phyloP scores from a whole-genome alignment of 2,888 invertebrate species.

The Xylophagus ater region DNA sequence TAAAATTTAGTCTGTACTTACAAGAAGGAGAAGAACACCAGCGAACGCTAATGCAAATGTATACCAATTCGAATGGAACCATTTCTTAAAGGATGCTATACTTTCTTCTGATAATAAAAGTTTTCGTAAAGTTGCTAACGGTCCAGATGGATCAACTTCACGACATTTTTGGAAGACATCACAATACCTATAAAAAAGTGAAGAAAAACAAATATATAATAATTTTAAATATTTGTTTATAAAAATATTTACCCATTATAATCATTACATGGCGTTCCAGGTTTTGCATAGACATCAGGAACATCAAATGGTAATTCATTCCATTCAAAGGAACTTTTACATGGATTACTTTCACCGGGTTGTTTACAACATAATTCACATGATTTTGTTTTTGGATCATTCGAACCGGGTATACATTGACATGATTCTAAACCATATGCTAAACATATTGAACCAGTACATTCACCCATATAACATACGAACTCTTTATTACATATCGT shows the following conservation, averaged over 20 bases:
- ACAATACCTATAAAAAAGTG: slow-evolving; percentile 42
- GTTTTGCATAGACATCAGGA: slow-evolving; percentile 86
- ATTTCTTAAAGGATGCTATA: slow-evolving; percentile 74
- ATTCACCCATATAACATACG: slow-evolving; percentile 92
- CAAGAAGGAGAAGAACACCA: slow-evolving; percentile 66
- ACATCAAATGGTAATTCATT: slow-evolving; percentile 81
- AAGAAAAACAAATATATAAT: background rate
- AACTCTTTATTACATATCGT: slow-evolving; percentile 95
- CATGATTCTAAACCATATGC: slow-evolving; percentile 94
- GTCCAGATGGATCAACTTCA: slow-evolving; percentile 88
- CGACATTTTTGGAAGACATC: slow-evolving; percentile 66
- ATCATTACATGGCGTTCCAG: slow-evolving; percentile 89
- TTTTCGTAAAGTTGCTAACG: slow-evolving; percentile 77
- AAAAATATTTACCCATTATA: slow-evolving; percentile 58
- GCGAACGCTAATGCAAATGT: slow-evolving; percentile 66
- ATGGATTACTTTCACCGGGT: slow-evolving; percentile 70
- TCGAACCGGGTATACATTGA: slow-evolving; percentile 72
- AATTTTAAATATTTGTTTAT: background rate
- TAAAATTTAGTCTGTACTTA: slow-evolving; percentile 42
- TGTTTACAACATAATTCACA: slow-evolving; percentile 88
- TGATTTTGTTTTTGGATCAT: slow-evolving; percentile 72
- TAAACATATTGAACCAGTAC: slow-evolving; percentile 95
- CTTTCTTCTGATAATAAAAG: slow-evolving; percentile 80
- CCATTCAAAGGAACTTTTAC: slow-evolving; percentile 84
- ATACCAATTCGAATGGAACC: slow-evolving; percentile 87